Evolutionary conservation across 2,888 invertebrate species (phyloP).

Genomic region (Drosophila neotestacea): DNA sequence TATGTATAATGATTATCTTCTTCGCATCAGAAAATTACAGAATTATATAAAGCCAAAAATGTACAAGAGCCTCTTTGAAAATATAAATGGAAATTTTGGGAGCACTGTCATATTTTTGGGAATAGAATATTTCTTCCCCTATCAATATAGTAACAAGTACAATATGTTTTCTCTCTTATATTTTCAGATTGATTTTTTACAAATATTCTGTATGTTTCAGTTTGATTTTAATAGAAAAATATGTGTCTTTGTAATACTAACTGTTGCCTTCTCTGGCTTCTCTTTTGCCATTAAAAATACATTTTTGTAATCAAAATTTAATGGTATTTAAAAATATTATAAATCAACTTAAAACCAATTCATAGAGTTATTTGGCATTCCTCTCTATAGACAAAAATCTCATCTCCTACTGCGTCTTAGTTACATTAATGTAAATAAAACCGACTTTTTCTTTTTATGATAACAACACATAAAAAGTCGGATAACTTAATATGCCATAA

Average conservation of each 20-base stretch:
- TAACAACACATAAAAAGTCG: conserved; percentile 21
- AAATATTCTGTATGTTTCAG: no score
- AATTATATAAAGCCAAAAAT: background rate
- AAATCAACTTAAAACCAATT: background rate
- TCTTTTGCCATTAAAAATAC: background rate
- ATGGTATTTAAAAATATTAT: background rate
- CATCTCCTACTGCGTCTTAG: conserved; percentile 20
- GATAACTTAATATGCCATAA: conserved; percentile 55
- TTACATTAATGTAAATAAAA: conserved; percentile 9
- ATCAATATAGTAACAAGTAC: no score
- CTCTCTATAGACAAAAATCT: background rate
- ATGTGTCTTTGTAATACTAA: no score
- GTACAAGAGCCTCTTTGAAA: background rate
- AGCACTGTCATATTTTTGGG: no score
- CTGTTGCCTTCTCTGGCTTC: background rate
- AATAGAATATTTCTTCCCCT: no score
- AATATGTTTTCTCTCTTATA: no score
- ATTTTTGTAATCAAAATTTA: background rate
- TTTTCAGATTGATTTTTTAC: no score
- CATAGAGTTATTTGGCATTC: background rate
- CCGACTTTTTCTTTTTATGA: conserved; percentile 25
- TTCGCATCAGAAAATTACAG: background rate
- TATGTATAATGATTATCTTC: no score
- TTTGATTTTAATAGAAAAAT: no score
- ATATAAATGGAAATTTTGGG: background rate